Evolutionary conservation across 2,888 invertebrate genomes (phyloP).

Genomic region (Drosophila testacea): DNA sequence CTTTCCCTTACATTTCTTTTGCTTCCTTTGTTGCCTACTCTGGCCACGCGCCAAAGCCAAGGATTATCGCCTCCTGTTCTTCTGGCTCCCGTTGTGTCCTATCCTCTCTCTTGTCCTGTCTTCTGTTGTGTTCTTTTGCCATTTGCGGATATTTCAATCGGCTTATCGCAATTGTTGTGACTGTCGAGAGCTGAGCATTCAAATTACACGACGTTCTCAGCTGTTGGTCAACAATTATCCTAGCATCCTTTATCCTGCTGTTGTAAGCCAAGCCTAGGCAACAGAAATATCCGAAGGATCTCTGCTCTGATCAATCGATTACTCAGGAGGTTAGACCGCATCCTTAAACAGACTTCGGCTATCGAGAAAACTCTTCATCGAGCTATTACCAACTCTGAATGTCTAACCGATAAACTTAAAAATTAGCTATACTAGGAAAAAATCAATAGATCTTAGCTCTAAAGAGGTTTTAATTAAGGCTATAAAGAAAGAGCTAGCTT

Average conservation of each 20-base stretch:
- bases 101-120: background rate
- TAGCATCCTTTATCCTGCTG: background rate
- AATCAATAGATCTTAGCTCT: no score
- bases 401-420: no score
- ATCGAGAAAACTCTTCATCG: background rate
- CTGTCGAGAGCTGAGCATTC: constrained; percentile 38
- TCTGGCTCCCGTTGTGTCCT: background rate
- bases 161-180: constrained; percentile 65
- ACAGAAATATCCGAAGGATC: background rate
- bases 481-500: no score
- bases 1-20: constrained; percentile 1
- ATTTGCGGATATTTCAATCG: constrained; percentile 47
- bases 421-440: no score
- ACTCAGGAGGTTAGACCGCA: background rate
- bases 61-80: constrained; percentile 49
- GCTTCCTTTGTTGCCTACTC: background rate
- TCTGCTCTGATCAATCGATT: background rate
- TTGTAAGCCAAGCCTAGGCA: constrained; percentile 8
- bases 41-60: constrained; percentile 35
- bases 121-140: constrained; percentile 19
- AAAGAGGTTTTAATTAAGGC: no score
- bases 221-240: constrained; percentile 31
- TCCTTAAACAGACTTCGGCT: background rate
- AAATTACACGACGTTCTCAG: constrained; percentile 48
- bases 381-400: no score